These are phyloP conservation scores for Neomonachus schauinslandi DNA, from an alignment of 2,113 vertebrate species.

Conservation along the genomic window DNA sequence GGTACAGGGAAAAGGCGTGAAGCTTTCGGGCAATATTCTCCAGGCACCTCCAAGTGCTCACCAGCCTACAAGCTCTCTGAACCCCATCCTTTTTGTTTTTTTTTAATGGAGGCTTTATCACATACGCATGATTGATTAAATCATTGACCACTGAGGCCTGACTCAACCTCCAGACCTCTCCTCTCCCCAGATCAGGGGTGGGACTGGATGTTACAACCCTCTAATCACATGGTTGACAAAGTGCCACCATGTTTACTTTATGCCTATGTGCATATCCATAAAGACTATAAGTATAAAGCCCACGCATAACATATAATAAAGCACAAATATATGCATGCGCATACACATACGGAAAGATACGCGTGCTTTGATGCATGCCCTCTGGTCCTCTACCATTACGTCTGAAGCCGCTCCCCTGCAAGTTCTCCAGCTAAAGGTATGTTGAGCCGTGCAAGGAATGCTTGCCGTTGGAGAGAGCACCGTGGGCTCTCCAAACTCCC, in stretches of 20 bases:
- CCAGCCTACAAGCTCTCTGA: neutral
- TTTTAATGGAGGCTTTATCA: neutral
- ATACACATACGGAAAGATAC: neutral
- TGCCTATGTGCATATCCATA: neutral
- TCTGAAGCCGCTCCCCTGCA: neutral
- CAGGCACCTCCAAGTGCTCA: neutral
- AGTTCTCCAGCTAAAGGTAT: neutral
- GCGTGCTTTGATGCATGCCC: rapidly evolving
- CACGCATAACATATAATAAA: rapidly evolving
- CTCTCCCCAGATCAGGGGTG: neutral
- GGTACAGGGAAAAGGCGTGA: neutral
- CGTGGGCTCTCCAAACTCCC: neutral
- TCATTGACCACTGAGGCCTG: neutral
- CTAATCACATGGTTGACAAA: neutral
- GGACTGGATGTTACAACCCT: neutral
- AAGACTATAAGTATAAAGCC: neutral
- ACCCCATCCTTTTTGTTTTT: neutral
- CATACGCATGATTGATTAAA: neutral
- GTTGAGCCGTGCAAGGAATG: neutral
- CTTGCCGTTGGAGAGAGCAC: neutral
- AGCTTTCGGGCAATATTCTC: neutral
- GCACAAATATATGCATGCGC: neutral
- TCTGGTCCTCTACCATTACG: rapidly evolving
- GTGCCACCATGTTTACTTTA: neutral
- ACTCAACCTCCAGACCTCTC: neutral